Evolutionary conservation across 2,888 invertebrate genomes (phyloP).

Genomic region (Phasia obesa): DNA sequence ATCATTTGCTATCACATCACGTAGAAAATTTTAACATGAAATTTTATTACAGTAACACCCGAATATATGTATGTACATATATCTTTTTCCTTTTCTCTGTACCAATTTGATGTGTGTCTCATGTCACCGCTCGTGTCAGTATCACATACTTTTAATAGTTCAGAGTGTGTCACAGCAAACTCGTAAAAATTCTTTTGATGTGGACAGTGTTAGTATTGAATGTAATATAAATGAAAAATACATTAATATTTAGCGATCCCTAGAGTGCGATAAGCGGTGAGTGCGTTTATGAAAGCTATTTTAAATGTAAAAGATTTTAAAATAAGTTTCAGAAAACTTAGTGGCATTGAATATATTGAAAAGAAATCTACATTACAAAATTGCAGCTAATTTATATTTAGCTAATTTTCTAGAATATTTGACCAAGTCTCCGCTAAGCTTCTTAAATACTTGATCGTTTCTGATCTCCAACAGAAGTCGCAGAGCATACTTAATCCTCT

Average conservation of each 20-base stretch:
- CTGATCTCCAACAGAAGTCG: no score
- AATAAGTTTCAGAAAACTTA: neutral
- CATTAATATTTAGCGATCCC: neutral
- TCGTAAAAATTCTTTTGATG: slow-evolving; percentile 20
- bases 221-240: neutral
- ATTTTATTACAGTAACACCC: slow-evolving; percentile 76
- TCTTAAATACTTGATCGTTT: no score
- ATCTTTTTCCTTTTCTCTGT: neutral
- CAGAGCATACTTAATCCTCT: no score
- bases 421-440: no score
- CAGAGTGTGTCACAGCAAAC: slow-evolving; percentile 30
- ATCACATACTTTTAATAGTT: slow-evolving; percentile 41
- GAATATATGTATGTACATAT: slow-evolving; percentile 47
- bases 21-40: slow-evolving; percentile 76
- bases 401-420: no score
- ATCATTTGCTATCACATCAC: slow-evolving; percentile 76
- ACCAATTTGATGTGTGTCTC: slow-evolving; percentile 20
- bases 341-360: no score
- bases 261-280: neutral
- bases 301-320: neutral
- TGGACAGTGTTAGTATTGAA: neutral
- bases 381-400: no score
- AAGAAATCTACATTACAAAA: no score
- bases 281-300: neutral
- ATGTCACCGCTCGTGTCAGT: slow-evolving; percentile 6